Base-by-base conservation (phyloP, 2,113 vertebrate species). In the Calidris pygmaea region DNA sequence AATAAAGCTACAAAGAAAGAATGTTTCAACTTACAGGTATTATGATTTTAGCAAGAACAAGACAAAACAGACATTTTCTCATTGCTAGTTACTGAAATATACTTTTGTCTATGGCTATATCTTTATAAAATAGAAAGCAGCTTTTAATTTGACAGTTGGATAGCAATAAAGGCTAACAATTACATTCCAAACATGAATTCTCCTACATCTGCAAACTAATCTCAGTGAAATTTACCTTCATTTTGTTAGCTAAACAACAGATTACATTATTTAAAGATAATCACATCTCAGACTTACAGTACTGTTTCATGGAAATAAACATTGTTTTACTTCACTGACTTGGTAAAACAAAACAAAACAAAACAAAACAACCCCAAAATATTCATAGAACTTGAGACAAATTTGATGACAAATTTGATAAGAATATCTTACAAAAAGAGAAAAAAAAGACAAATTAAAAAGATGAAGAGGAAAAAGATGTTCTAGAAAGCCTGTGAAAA, bases 261-360 rank as follows among this genome's bases (percentile, higher is more conserved):
- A 84, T 80, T 41, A 75, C 1, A 50, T 80, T 77, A 87, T 77
- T 21, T n/a, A 81, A 92, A 52, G 13, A 29, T 39, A 41, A 2
- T 79, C 19, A 89, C 8, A 59, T 39, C 63, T 9, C 16, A 74
- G 24, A 45, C 27, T 73, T 87, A 32, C 41, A 70, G 76, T 94
- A 59, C 35, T 94, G 52, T 89, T 95, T 56, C 60, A 70, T 11
- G 37, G 35, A 92, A 96, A 96, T 84, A 75, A 87, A 72, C 87
- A 92, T 21, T 87, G 63, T 4, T 93, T 76, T 95, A 89, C 77
- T 82, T 90, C 73, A 85, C 13, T 94, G 37, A 6, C 70, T 45
- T 71, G 3, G 5, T 20, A 5, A 20, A 34, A 39, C 37, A 39
- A 39, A 39, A 91, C 23, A 5, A 20, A 34, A 39, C 37, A 39